phyloP scores from a whole-genome alignment of 2,888 invertebrate species.

The Eudasyphora cyanicolor region DNA sequence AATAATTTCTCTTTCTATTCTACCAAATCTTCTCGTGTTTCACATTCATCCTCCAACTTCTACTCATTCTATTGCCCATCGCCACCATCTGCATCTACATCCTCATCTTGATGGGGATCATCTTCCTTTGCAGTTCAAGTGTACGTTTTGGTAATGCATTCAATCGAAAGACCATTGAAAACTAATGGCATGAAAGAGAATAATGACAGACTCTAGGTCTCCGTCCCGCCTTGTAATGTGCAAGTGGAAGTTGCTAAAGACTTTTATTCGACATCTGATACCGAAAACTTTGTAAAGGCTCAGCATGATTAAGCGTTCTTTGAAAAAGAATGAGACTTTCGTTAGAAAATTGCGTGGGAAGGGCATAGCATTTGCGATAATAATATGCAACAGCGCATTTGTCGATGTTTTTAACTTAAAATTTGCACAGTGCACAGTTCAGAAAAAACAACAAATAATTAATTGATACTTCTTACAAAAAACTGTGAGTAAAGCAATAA shows the following conservation, averaged over 20 bases:
- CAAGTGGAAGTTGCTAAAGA: slow-evolving; percentile 39
- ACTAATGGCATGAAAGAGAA: slow-evolving; percentile 80
- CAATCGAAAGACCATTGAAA: slow-evolving; percentile 77
- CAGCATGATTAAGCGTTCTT: slow-evolving; percentile 33
- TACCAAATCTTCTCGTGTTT: not conserved
- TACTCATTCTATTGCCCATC: not conserved
- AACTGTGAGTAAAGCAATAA: too few species aligned
- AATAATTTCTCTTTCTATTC: slow-evolving; percentile 51
- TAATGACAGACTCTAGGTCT: slow-evolving; percentile 73
- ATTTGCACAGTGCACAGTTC: too few species aligned
- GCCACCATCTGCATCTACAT: slow-evolving; percentile 36
- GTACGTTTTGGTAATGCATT: slow-evolving; percentile 62
- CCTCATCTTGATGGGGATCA: slow-evolving; percentile 36
- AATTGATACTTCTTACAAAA: not conserved
- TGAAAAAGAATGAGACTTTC: not conserved
- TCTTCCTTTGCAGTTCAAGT: slow-evolving; percentile 25
- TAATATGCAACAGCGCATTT: not conserved
- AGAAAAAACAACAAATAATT: not conserved
- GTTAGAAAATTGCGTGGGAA: not conserved
- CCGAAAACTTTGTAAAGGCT: slow-evolving; percentile 37
- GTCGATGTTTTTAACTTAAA: not conserved
- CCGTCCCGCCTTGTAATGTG: not conserved
- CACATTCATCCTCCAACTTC: not conserved
- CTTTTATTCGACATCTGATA: slow-evolving; percentile 13
- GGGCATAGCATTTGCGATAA: not conserved